Evolutionary conservation across 2,797 vertebrate genomes (phyloP), one percentile per base, ranked within the genome.

Genomic region (Alosa sapidissima): DNA sequence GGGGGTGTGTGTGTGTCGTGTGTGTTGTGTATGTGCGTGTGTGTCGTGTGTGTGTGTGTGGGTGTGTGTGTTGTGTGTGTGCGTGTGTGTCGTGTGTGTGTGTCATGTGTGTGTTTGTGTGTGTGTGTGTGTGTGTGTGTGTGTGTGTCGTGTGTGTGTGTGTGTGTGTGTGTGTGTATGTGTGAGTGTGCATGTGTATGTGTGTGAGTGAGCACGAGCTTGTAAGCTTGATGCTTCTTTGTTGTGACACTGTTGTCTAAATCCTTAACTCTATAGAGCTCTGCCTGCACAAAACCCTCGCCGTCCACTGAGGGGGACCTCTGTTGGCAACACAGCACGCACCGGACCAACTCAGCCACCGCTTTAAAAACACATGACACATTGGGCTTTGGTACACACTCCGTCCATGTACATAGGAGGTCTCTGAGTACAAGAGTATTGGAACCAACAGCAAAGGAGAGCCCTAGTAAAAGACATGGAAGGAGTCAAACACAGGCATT

Each of bases 201-300:
- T 55, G 54, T 55, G 65, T 72, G 28, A 36, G 24, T 36, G 65
- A 33, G 65, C 28, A 41, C 72, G 65, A 24, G n/a, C 58, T 24
- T 62, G 58, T 62, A 24, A n/a, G 21, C 65, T 36, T 75, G 68
- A 75, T 75, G 68, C 36, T 75, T 75, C 33, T 45, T 75, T 75
- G 68, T 75, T 75, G 36, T 75, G 36, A 75, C 68, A 75, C 68
- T 41, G 68, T 75, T 75, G 68, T 75, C 68, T 75, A 41, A 41
- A 75, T 45, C 36, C 68, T 75, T 45, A 75, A 45, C 36, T 75
- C 68, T 75, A 13, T 45, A 19, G 5, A 75, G 36, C 33, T 75
- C 68, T 75, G 33, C 45, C 68, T 75, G 68, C 68, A 41, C 36
- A 6, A 21, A 45, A 45, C 36, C 68, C 68, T 19, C 19, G 33